These are phyloP conservation scores for Monomorium pharaonis DNA, from an alignment of 1,140 invertebrate genomes.

Conservation along the genomic window DNA sequence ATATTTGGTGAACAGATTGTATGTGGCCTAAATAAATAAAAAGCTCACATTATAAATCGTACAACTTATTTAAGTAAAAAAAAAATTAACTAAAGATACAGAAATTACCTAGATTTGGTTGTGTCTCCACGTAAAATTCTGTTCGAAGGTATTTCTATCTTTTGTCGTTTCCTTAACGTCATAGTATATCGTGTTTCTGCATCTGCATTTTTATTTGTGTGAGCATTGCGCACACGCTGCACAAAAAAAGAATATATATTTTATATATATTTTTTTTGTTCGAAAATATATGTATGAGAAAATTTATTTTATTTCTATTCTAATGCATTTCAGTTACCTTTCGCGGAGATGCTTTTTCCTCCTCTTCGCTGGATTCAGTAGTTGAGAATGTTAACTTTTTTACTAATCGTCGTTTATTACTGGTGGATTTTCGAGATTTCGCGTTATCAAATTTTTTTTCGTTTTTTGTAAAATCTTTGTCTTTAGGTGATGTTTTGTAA, in stretches of 20 bases:
- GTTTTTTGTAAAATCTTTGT: background rate
- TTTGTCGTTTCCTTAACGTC: background rate
- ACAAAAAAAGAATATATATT: background rate
- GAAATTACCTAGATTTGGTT: background rate
- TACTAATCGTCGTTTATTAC: background rate
- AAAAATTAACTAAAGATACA: background rate
- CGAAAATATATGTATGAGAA: background rate
- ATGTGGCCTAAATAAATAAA: constrained; percentile 1
- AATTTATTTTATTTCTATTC: background rate
- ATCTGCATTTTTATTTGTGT: background rate
- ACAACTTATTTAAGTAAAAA: background rate
- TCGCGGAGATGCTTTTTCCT: background rate
- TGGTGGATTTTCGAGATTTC: background rate
- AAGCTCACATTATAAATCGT: background rate
- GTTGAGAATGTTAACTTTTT: background rate
- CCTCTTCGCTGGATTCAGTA: background rate
- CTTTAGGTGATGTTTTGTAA: background rate
- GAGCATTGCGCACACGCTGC: background rate
- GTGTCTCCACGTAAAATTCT: background rate
- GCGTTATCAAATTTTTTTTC: background rate
- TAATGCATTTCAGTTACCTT: constrained; percentile 28
- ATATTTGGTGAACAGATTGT: background rate
- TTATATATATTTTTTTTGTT: background rate
- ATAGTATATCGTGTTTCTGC: background rate
- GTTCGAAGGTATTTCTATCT: background rate